Evolutionary conservation across 2,888 invertebrate species (phyloP).

Genomic region (Seira musarum): DNA sequence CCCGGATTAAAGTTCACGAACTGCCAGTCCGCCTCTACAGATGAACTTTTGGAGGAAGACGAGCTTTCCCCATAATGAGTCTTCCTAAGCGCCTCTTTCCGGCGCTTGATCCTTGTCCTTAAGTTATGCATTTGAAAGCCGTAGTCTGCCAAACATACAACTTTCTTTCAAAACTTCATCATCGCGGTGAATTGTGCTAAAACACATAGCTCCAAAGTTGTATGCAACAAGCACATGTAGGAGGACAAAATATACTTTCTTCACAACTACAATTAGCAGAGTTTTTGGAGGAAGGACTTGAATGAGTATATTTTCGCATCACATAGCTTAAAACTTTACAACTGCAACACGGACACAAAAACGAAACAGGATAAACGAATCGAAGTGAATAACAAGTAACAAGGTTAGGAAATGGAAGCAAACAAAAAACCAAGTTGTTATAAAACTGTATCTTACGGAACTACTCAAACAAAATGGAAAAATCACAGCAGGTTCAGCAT

Average conservation of each 20-base stretch:
- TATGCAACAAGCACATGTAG: neutral
- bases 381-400: neutral
- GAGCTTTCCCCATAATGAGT: neutral
- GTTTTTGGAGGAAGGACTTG: no score
- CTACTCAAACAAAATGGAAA: neutral
- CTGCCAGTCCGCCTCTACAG: constrained; percentile 71
- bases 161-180: neutral
- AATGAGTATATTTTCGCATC: no score
- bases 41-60: constrained; percentile 65
- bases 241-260: no score
- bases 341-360: no score
- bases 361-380: neutral
- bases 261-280: no score
- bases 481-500: neutral
- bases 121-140: constrained; percentile 72
- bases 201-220: neutral
- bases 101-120: constrained; percentile 72
- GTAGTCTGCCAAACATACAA: constrained; percentile 72
- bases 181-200: neutral
- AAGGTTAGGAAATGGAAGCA: neutral
- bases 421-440: neutral
- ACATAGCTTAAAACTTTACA: no score
- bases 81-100: constrained; percentile 70
- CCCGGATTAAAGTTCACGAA: constrained; percentile 72
- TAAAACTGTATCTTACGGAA: neutral